These are phyloP conservation scores for Standfussiana lucernea DNA, from an alignment of 2,888 invertebrate genomes.

Conservation along the genomic window DNA sequence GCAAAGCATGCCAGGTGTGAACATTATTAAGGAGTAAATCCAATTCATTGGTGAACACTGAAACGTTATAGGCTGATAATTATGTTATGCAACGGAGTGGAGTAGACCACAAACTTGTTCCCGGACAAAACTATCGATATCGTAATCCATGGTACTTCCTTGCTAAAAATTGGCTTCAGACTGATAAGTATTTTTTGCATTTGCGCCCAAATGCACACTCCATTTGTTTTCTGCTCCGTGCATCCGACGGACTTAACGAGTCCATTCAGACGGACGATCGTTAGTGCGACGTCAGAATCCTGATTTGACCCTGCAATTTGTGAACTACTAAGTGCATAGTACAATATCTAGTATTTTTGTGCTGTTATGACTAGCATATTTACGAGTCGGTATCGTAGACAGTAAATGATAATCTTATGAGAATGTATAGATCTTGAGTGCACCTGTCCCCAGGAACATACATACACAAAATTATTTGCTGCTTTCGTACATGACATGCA, in stretches of 20 bases:
- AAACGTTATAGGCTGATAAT: not conserved
- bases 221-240: conserved; percentile 42
- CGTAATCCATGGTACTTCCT: not conserved
- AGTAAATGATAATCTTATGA: not conserved
- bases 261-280: conserved; percentile 64
- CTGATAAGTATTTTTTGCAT: not conserved
- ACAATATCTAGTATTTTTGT: not conserved
- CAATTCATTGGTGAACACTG: not conserved
- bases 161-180: not conserved
- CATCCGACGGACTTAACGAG: conserved; percentile 63
- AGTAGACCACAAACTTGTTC: not conserved
- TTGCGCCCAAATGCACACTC: conserved; percentile 6
- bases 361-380: not conserved
- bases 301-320: conserved; percentile 49
- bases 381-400: not conserved
- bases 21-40: not conserved
- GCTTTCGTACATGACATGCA: not conserved
- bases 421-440: not conserved
- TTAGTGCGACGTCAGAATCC: conserved; percentile 62
- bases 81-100: not conserved
- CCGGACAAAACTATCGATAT: not conserved
- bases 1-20: not conserved
- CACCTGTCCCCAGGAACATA: not conserved
- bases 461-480: not conserved
- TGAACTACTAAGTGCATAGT: conserved; percentile 6